Conservation (phyloP, 2,888 invertebrate genomes). For the Lasioglossum figueresi region DNA sequence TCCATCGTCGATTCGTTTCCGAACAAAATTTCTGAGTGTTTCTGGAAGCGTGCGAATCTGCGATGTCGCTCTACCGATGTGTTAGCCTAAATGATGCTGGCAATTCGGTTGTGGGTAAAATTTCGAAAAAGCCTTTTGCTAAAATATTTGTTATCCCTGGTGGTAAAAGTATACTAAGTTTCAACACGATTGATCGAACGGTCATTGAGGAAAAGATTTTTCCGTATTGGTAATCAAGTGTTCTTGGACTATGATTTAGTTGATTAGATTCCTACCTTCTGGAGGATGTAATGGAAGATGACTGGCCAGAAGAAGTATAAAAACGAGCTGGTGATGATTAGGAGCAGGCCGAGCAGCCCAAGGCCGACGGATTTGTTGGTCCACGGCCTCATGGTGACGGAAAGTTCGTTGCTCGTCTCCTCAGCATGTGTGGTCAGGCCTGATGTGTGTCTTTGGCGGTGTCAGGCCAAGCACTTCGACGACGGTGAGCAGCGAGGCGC, state of each 20-base stretch:
- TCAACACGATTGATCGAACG: neutral
- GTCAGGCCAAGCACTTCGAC: conserved; percentile 28
- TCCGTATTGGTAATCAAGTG: too few species aligned
- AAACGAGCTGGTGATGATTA: conserved; percentile 71
- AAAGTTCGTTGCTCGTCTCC: conserved; percentile 46
- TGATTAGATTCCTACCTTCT: conserved; percentile 69
- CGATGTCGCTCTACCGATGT: too few species aligned
- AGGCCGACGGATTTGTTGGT: conserved; percentile 73
- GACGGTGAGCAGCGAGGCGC: conserved; percentile 13
- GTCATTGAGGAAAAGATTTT: neutral
- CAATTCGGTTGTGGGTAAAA: neutral
- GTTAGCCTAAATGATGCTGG: too few species aligned
- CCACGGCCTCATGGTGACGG: conserved; percentile 79
- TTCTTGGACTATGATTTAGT: too few species aligned
- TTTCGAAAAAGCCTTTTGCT: neutral
- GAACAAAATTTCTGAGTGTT: neutral
- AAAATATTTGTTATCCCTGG: neutral
- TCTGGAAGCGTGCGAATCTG: neutral
- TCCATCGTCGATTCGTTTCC: neutral
- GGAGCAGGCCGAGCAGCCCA: conserved; percentile 73
- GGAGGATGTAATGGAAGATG: conserved; percentile 74
- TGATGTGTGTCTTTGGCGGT: conserved; percentile 33
- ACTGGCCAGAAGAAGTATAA: conserved; percentile 73
- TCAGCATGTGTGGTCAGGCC: conserved; percentile 67
- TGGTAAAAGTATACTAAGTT: neutral